These are phyloP conservation scores for Ammospiza maritima DNA, from an alignment of 2,797 vertebrate species.

Conservation along the genomic window DNA sequence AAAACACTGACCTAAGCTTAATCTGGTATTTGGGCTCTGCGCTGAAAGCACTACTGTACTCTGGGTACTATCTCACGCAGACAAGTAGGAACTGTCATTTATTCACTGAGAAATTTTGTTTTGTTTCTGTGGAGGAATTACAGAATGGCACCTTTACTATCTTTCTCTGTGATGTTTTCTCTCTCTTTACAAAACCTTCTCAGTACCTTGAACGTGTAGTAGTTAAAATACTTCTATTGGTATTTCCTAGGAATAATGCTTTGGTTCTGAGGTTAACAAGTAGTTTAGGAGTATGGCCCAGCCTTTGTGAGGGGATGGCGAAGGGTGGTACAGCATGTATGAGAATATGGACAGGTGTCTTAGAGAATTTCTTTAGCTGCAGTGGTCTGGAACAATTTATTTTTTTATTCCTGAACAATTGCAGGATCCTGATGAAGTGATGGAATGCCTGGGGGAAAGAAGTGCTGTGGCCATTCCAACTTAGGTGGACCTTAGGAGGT, in stretches of 20 bases:
- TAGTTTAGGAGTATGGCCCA: not conserved
- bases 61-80: not conserved
- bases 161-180: not conserved
- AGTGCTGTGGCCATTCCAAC: not conserved
- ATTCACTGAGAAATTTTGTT: not conserved
- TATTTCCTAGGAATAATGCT: not conserved
- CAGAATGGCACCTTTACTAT: not conserved
- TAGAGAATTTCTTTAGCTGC: not conserved
- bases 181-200: not conserved
- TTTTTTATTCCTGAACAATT: not conserved
- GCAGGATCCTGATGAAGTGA: not conserved
- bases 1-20: not conserved
- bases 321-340: not conserved
- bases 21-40: not conserved
- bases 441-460: not conserved
- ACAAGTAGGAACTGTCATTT: not conserved
- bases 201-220: not conserved
- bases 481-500: not conserved
- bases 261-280: not conserved
- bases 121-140: not conserved
- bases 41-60: not conserved
- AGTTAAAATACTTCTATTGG: not conserved
- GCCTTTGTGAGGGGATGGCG: fast-evolving
- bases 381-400: not conserved
- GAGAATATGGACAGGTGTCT: not conserved